Base-by-base conservation (phyloP, 2,797 vertebrate species). In the Periparus ater region DNA sequence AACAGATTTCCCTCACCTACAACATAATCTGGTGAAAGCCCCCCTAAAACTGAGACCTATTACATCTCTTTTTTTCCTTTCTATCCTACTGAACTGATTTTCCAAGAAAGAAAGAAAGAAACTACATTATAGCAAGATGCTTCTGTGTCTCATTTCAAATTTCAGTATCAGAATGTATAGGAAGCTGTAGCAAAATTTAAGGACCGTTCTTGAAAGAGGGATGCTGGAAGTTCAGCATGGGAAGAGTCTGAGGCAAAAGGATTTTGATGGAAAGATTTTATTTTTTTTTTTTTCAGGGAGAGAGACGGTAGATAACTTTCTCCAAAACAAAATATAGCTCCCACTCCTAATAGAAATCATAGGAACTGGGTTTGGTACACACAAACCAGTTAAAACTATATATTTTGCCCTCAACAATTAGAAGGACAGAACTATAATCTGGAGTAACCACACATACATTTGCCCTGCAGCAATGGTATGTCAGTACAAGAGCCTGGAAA, bases 401-500 rank as follows among this genome's bases (percentile, higher is more conserved):
- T 74, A 74, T 91, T 95, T 93, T 78, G 25, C 71, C 72, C 75
- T 91, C 75, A 85, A 79, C 34, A 89, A 75, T 96, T 96, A 96
- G 88, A 48, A 91, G 27, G 7, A 62, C 55, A 91, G 68, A 94
- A 44, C 77, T 95, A 68, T 95, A 95, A 96, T 97, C 88, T 85
- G 36, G 38, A 94, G 73, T 70, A 94, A 94, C 87, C 86, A 88
- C 95, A 96, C 58, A 86, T 79, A 93, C 81, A 61, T 96, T 91
- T 93, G 81, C 91, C 78, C 93, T 93, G 79, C 65, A 93, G 91
- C 78, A 74, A 91, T 54, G 48, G 63, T 63, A 92, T 83, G 90
- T 73, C 94, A 94, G 75, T 81, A 88, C 81, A 96, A 91, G 83
- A 85, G 78, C 25, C 89, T 82, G 72, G 44, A 95, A 95, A 92